Evolutionary conservation across 2,113 vertebrate species (phyloP).

Genomic region (Sinocyclocheilus maitianheensis): DNA sequence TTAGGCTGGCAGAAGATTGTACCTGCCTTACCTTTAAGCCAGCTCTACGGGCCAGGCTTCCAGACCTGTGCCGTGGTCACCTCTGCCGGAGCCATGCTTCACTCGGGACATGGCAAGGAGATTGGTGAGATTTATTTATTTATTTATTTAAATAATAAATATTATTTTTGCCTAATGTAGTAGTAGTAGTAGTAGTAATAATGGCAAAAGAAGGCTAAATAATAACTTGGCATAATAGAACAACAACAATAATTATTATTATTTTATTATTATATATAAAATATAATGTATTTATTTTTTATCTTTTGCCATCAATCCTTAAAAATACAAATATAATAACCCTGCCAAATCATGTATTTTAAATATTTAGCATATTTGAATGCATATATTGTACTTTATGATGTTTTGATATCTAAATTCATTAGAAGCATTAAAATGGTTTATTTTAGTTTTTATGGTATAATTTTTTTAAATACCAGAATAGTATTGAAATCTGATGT

Average conservation of each 20-base stretch:
- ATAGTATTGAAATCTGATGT: neutral
- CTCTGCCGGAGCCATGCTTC: slow-evolving; percentile 94
- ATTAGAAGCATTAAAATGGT: too few relatives aligned
- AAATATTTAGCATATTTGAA: neutral
- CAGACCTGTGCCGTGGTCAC: slow-evolving; percentile 92
- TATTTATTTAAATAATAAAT: too few relatives aligned
- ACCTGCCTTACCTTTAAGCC: slow-evolving; percentile 77
- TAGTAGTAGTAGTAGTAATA: too few relatives aligned
- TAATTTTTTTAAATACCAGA: neutral
- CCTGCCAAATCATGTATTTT: neutral
- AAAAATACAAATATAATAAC: neutral
- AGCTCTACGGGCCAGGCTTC: slow-evolving; percentile 74
- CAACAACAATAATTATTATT: too few relatives aligned
- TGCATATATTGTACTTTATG: neutral
- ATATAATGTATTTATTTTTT: too few relatives aligned
- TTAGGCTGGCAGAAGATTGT: slow-evolving; percentile 88
- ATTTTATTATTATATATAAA: too few relatives aligned
- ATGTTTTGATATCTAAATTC: neutral
- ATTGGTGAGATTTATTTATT: slow-evolving; percentile 77
- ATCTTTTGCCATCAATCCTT: neutral
- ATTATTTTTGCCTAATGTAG: too few relatives aligned
- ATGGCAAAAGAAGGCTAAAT: too few relatives aligned
- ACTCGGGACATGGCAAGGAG: slow-evolving; percentile 90
- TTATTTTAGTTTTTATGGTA: too few relatives aligned
- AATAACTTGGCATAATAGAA: too few relatives aligned